These are phyloP conservation scores for Maconellicoccus hirsutus DNA, from an alignment of 1,140 invertebrate genomes.

Conservation along the genomic window DNA sequence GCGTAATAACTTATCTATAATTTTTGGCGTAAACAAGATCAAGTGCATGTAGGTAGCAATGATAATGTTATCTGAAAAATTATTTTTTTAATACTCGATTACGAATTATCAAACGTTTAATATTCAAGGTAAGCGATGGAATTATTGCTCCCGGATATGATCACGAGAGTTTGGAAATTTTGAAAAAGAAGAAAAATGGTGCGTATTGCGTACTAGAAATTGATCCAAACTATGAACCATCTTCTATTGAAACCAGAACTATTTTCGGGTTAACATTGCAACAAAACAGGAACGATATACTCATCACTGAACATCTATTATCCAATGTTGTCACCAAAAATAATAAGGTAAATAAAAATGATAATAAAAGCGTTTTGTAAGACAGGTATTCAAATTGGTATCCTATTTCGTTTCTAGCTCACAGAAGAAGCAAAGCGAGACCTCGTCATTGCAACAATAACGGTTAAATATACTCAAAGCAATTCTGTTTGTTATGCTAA, in stretches of 20 bases:
- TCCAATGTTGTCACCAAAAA: constrained; percentile 69
- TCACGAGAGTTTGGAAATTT: constrained; percentile 67
- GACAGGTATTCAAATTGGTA: neutral
- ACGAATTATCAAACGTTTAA: neutral
- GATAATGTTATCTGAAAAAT: too few species aligned
- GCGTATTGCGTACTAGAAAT: constrained; percentile 89
- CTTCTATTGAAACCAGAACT: constrained; percentile 66
- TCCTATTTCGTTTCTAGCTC: constrained; percentile 38
- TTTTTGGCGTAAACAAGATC: too few species aligned
- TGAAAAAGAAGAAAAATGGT: constrained; percentile 93
- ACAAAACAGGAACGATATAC: constrained; percentile 81
- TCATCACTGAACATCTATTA: constrained; percentile 69
- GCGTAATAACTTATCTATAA: too few species aligned
- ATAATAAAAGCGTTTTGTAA: neutral
- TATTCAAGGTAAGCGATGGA: constrained; percentile 74
- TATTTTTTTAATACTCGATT: too few species aligned
- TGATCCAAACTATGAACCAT: constrained; percentile 73
- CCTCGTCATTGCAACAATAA: constrained; percentile 89
- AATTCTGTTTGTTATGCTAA: constrained; percentile 90
- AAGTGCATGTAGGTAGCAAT: too few species aligned
- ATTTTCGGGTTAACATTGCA: constrained; percentile 86
- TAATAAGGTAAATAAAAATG: constrained; percentile 39
- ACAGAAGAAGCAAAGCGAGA: constrained; percentile 69
- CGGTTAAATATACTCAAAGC: constrained; percentile 95
- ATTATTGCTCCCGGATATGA: constrained; percentile 75